Evolutionary conservation across 2,888 invertebrate species (phyloP), one percentile per base, ranked within the genome.

Genomic region (Euphydryas editha): DNA sequence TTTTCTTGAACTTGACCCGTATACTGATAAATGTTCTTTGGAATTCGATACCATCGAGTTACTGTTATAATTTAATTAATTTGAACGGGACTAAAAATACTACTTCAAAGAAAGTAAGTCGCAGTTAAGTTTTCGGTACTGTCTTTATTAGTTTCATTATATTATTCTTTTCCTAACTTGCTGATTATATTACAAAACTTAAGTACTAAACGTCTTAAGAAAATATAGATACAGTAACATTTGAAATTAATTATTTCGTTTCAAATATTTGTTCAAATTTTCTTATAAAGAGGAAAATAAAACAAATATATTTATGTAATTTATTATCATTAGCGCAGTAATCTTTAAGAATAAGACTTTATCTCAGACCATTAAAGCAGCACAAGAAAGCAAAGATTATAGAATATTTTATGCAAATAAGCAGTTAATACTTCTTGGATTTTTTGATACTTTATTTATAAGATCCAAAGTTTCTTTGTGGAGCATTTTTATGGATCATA

Each of bases 401-500:
- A 57, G 65, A 68, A 68, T 70, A 63, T 65, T 59, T 66, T 67
- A 71, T 71, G 68, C 58, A 71, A 71, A 71, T 59, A 56, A 62
- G 64, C 59, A 62, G 59, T 71, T 64, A 67, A 71, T 64, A 58
- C 57, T 60, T 66, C 58, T 65, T 47, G 46, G 64, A 49, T 63
- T 69, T 67, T 66, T 69, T 69, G n/a, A 67, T 63, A 62, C 54
- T 62, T 36, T 49, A 65, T 56, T 61, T 61, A 39, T 20, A 54
- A 49, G 49, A 54, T 42, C 54, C 61, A 39, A 57, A 57, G 42
- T 57, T 62, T 61, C 60, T 70, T 65, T 73, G 69, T 69, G 67
- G 72, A 67, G 64, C 61, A 77, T 79, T 79, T 86, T 86, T 87
- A 87, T 86, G 84, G 83, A 83, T 85, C 82, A 84, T 85, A 83